These are phyloP conservation scores for Xestia ashworthii DNA, from an alignment of 2,888 invertebrate species.

Conservation along the genomic window DNA sequence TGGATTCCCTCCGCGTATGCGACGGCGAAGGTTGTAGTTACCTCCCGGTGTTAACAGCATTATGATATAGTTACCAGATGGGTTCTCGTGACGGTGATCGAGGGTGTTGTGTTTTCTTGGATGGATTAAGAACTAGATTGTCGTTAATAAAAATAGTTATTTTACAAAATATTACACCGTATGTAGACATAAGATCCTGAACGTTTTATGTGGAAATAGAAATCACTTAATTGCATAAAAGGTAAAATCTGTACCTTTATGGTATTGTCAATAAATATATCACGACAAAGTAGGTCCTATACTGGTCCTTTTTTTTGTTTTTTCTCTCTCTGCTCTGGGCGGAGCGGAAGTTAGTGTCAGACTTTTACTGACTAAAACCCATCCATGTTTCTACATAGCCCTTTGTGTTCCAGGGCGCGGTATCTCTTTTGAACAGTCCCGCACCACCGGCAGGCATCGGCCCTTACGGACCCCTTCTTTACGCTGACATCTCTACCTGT, in stretches of 20 bases:
- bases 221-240: neutral
- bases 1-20: constrained; percentile 79
- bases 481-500: no score
- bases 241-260: neutral
- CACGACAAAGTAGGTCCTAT: neutral
- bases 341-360: no score
- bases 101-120: constrained; percentile 5
- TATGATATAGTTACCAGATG: constrained; percentile 26
- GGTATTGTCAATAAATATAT: neutral
- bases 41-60: constrained; percentile 32
- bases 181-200: no score
- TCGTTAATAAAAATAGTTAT: neutral
- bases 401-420: no score
- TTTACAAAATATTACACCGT: neutral
- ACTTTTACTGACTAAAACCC: no score
- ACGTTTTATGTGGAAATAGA: neutral
- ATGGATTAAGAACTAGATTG: neutral
- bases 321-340: no score
- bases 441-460: no score
- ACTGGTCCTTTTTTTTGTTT: no score
- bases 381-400: no score
- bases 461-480: no score
- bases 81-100: constrained; percentile 29
- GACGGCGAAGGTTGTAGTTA: constrained; percentile 32
- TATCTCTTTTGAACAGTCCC: no score